phyloP scores from a whole-genome alignment of 2,797 vertebrate genomes.

The Hydrolagus colliei region DNA sequence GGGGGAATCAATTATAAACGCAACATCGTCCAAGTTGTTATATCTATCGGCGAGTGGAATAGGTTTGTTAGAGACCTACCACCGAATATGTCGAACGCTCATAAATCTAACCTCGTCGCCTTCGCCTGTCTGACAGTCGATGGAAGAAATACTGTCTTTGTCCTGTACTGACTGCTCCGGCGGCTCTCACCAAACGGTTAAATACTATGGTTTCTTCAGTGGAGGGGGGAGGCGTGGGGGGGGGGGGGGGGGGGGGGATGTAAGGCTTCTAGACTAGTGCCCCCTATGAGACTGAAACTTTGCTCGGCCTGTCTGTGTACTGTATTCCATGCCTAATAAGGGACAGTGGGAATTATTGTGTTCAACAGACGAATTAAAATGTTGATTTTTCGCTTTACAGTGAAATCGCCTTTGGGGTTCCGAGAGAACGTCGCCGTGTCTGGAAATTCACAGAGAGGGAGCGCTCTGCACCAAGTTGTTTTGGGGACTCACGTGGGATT shows the following conservation, averaged over 20 bases:
- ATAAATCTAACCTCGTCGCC: constrained; percentile 55
- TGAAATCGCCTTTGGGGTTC: neutral
- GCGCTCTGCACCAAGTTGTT: neutral
- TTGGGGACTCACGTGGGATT: neutral
- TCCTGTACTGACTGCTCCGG: constrained; percentile 53
- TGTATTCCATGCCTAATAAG: too few species aligned
- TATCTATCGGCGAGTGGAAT: neutral
- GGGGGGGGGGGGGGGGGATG: too few species aligned
- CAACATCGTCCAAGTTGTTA: too few species aligned
- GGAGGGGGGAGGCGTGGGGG: neutral
- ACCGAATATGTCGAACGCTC: neutral
- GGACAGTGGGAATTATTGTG: neutral
- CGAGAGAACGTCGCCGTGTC: neutral
- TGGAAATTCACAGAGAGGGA: neutral
- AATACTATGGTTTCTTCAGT: neutral
- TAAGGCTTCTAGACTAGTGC: neutral
- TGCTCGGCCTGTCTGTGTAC: neutral
- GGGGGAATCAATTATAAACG: too few species aligned
- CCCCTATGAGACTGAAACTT: neutral
- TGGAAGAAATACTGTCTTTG: constrained; percentile 98
- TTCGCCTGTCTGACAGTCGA: constrained; percentile 82
- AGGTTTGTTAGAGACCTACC: too few species aligned
- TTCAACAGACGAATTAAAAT: neutral
- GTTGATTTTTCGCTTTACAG: neutral
- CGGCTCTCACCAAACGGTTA: neutral